phyloP scores from a whole-genome alignment of 2,888 invertebrate species.

The Gnatocerus cornutus region DNA sequence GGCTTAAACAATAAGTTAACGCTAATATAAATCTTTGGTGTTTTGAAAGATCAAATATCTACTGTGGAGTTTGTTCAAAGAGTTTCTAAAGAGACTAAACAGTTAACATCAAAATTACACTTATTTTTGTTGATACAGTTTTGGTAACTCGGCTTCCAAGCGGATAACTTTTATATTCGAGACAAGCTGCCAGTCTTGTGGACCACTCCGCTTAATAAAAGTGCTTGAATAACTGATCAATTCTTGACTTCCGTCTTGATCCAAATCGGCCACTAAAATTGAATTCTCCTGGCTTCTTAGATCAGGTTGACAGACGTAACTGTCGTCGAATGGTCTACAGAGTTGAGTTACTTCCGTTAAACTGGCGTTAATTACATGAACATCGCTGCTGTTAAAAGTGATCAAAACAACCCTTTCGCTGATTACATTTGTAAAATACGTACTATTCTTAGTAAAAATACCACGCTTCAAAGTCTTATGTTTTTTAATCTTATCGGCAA shows the following conservation, averaged over 20 bases:
- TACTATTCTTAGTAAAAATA: conserved; percentile 53
- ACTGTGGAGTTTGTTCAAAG: not conserved
- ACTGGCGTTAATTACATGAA: conserved; percentile 85
- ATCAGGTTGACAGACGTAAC: conserved; percentile 81
- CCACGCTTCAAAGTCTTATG: not conserved
- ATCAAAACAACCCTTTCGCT: conserved; percentile 83
- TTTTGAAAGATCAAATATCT: conserved; percentile 13
- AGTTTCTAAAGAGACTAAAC: not conserved
- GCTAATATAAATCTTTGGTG: conserved; percentile 13
- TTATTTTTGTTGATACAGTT: conserved; percentile 75
- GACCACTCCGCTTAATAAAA: conserved; percentile 70
- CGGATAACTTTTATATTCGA: conserved; percentile 81
- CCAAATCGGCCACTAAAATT: conserved; percentile 82
- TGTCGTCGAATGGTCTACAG: conserved; percentile 72
- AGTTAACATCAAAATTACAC: conserved; percentile 2
- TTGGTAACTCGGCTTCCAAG: conserved; percentile 82
- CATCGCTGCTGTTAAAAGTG: conserved; percentile 82
- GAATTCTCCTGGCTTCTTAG: conserved; percentile 82
- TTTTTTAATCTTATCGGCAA: conserved; percentile 4
- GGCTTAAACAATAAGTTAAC: not conserved
- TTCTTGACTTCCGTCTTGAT: conserved; percentile 84
- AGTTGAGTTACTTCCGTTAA: conserved; percentile 85
- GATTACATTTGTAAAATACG: conserved; percentile 59
- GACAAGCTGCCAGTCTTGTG: conserved; percentile 75
- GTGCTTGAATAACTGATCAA: conserved; percentile 84